Conservation (phyloP, 2,888 invertebrate species). For the Troilus luridus region DNA sequence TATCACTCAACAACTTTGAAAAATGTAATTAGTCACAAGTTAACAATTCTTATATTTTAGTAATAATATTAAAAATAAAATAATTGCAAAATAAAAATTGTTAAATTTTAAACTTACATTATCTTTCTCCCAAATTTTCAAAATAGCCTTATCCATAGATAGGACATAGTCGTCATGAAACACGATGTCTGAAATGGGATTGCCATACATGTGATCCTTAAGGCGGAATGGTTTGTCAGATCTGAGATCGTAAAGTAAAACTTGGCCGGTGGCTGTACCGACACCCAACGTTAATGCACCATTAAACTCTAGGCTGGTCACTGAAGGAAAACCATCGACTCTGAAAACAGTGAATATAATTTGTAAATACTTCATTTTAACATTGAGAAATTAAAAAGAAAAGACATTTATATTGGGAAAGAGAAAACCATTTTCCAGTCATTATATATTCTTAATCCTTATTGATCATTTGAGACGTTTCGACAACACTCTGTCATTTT, state of each 20-base stretch:
- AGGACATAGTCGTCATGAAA: conserved; percentile 90
- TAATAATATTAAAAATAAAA: background rate
- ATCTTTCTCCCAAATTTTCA: conserved; percentile 93
- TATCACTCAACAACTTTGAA: background rate
- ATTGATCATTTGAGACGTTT: too few species aligned
- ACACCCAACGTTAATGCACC: conserved; percentile 86
- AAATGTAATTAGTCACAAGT: background rate
- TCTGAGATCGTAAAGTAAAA: conserved; percentile 94
- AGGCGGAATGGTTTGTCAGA: conserved; percentile 88
- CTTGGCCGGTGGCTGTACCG: conserved; percentile 94
- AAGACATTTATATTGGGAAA: too few species aligned
- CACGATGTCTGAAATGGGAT: conserved; percentile 90
- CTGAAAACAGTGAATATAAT: conserved; percentile 70
- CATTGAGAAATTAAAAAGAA: too few species aligned
- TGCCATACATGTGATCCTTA: conserved; percentile 95
- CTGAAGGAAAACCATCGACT: conserved; percentile 77
- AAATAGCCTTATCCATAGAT: conserved; percentile 88
- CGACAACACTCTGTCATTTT: too few species aligned
- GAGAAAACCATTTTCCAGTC: too few species aligned
- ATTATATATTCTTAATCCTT: too few species aligned
- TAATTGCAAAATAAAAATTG: background rate
- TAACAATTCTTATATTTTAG: too few species aligned
- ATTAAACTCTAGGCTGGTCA: conserved; percentile 85
- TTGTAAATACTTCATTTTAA: too few species aligned
- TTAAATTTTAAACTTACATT: conserved; percentile 73